A percentile compares a stretch with the other conserved stretches of the same genome.
These are phyloP conservation scores for Ophion costatus DNA, from an alignment of 2,888 invertebrate species.

Conservation along the genomic window DNA sequence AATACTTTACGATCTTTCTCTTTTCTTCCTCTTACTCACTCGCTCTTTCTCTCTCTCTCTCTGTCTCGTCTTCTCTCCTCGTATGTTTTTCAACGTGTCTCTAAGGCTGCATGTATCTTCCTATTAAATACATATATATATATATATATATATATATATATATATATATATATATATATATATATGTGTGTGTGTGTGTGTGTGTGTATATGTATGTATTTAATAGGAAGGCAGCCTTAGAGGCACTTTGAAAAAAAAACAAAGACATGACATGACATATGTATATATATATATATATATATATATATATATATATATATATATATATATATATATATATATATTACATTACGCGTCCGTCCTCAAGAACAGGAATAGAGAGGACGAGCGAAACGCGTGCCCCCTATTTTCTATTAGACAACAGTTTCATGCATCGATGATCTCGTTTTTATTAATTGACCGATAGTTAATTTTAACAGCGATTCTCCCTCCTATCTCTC, in stretches of 20 bases:
- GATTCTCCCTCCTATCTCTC: conserved; percentile 27
- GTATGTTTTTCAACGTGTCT: not conserved
- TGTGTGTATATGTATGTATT: not conserved
- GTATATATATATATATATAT: not conserved
- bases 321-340: not conserved
- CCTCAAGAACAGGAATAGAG: not conserved
- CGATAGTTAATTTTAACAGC: conserved; percentile 46
- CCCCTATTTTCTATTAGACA: conserved; percentile 55
- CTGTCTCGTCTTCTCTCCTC: no score
- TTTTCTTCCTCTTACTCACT: no score
- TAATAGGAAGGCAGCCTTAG: no score
- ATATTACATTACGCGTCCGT: no score
- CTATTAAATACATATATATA: not conserved
- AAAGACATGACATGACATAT: no score
- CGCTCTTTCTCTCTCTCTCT: no score
- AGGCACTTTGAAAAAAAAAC: no score
- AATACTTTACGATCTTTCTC: conserved; percentile 44
- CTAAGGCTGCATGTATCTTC: not conserved
- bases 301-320: conserved; percentile 6
- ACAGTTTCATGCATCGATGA: conserved; percentile 52
- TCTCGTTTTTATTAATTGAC: conserved; percentile 56
- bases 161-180: not conserved
- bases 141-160: not conserved
- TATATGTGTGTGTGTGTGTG: not conserved
- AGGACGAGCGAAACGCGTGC: conserved; percentile 29